These are phyloP conservation scores for Trichechus manatus DNA, from an alignment of 2,113 vertebrate genomes.

Conservation along the genomic window DNA sequence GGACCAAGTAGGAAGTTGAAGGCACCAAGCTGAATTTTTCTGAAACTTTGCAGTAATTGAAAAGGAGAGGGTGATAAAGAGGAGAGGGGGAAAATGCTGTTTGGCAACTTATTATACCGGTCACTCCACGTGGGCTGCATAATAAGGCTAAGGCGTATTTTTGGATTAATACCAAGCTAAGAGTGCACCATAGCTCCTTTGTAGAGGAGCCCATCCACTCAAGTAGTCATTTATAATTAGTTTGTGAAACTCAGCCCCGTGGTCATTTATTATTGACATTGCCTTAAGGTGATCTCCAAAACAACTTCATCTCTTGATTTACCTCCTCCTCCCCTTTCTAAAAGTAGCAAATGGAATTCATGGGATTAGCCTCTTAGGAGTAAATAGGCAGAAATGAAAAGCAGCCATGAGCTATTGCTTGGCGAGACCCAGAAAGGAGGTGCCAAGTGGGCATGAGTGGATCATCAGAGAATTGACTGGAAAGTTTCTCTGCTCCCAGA, in stretches of 20 bases:
- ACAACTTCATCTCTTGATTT: constrained; percentile 83
- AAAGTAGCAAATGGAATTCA: constrained; percentile 86
- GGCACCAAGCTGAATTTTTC: constrained; percentile 66
- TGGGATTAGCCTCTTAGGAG: constrained; percentile 82
- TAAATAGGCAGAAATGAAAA: constrained; percentile 85
- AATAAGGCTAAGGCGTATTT: constrained; percentile 12
- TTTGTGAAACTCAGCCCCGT: constrained; percentile 77
- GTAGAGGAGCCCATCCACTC: constrained; percentile 71
- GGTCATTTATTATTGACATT: constrained; percentile 87
- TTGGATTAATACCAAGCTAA: constrained; percentile 58
- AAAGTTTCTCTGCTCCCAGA: constrained; percentile 72
- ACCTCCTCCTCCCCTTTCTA: constrained; percentile 68
- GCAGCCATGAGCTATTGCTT: constrained; percentile 85
- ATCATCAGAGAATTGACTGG: constrained; percentile 67
- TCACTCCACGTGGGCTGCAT: constrained; percentile 37
- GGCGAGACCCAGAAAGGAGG: constrained; percentile 83
- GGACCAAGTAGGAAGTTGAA: constrained; percentile 69
- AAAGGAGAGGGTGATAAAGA: constrained; percentile 68
- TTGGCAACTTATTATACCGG: constrained; percentile 73
- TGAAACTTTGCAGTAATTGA: constrained; percentile 76
- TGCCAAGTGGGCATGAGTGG: constrained; percentile 51
- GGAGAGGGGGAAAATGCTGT: not conserved
- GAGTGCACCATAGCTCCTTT: constrained; percentile 52
- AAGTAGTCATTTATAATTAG: constrained; percentile 84
- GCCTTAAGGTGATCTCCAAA: constrained; percentile 83